phyloP scores from a whole-genome alignment of 2,113 vertebrate genomes.

The Seriola quinqueradiata region DNA sequence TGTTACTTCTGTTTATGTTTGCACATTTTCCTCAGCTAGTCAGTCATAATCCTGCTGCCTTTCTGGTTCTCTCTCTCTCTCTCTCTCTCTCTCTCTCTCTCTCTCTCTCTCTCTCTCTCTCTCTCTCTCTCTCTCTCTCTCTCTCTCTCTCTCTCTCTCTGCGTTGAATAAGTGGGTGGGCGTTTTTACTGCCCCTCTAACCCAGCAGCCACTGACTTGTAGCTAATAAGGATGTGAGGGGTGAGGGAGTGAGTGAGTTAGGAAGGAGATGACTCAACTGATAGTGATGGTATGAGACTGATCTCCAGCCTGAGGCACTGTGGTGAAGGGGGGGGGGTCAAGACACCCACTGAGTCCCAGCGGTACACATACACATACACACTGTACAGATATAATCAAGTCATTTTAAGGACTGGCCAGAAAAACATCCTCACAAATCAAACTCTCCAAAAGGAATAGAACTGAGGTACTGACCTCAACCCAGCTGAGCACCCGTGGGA shows the following conservation, averaged over 20 bases:
- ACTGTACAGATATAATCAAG: not conserved
- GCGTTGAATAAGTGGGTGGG: conserved; percentile 34
- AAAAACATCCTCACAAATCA: not conserved
- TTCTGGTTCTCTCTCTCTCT: not conserved
- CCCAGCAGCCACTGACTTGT: conserved; percentile 35
- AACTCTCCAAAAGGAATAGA: no score
- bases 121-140: conserved; percentile 36
- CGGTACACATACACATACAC: conserved; percentile 1
- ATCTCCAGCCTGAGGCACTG: conserved; percentile 34
- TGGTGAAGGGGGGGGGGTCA: not conserved
- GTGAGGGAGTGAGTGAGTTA: conserved; percentile 18
- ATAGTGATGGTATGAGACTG: conserved; percentile 62
- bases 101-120: conserved; percentile 36
- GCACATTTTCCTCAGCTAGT: conserved; percentile 12
- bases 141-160: conserved; percentile 36
- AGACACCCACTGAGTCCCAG: not conserved
- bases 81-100: not conserved
- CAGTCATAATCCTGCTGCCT: not conserved
- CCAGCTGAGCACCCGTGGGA: no score
- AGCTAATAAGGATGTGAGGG: conserved; percentile 43
- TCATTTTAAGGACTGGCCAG: not conserved
- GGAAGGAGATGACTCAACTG: conserved; percentile 40
- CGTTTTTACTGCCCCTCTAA: conserved; percentile 38
- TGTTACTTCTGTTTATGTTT: conserved; percentile 25
- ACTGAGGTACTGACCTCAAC: no score